Percentiles rank a stretch among this genome's conserved stretches.
These are phyloP conservation scores for Meda fulgida DNA, from an alignment of 2,797 vertebrate species.

Conservation along the genomic window DNA sequence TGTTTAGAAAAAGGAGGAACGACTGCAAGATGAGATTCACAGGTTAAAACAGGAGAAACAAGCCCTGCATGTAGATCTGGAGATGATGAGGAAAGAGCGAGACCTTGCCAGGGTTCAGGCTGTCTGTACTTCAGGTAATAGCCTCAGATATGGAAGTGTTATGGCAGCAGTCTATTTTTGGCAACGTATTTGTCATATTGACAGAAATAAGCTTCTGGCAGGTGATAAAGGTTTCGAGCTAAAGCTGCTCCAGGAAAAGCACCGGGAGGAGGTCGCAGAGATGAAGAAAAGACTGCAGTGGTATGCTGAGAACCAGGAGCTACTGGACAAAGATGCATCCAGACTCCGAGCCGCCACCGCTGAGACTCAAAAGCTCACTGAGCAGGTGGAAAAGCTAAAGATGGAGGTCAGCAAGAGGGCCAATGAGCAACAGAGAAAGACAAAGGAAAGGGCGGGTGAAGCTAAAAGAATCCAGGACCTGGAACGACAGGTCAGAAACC, in stretches of 20 bases:
- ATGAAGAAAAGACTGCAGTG: slow-evolving; percentile 87
- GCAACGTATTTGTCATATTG: neutral
- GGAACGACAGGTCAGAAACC: slow-evolving; percentile 81
- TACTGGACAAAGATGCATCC: slow-evolving; percentile 85
- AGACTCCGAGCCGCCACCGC: slow-evolving; percentile 84
- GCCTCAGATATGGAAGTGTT: neutral
- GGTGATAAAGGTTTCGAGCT: slow-evolving; percentile 83
- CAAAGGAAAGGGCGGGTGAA: slow-evolving; percentile 80
- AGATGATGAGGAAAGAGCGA: slow-evolving; percentile 83
- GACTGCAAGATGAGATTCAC: slow-evolving; percentile 79
- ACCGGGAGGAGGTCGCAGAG: slow-evolving; percentile 82
- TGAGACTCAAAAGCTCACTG: slow-evolving; percentile 83
- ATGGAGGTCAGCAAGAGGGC: slow-evolving; percentile 77
- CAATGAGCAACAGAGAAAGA: slow-evolving; percentile 78
- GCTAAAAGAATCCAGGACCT: slow-evolving; percentile 88
- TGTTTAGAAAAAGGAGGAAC: slow-evolving; percentile 80
- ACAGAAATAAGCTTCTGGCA: slow-evolving; percentile 55
- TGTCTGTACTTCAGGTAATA: slow-evolving; percentile 76
- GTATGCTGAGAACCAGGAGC: slow-evolving; percentile 93
- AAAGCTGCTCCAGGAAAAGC: slow-evolving; percentile 80
- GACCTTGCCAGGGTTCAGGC: slow-evolving; percentile 82
- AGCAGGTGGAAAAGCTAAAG: slow-evolving; percentile 80
- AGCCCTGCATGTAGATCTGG: slow-evolving; percentile 84
- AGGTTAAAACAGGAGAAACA: slow-evolving; percentile 86
- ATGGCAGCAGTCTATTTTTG: neutral